These are phyloP conservation scores for Phocides pigmalion DNA, from an alignment of 1,140 invertebrate species.

Conservation along the genomic window DNA sequence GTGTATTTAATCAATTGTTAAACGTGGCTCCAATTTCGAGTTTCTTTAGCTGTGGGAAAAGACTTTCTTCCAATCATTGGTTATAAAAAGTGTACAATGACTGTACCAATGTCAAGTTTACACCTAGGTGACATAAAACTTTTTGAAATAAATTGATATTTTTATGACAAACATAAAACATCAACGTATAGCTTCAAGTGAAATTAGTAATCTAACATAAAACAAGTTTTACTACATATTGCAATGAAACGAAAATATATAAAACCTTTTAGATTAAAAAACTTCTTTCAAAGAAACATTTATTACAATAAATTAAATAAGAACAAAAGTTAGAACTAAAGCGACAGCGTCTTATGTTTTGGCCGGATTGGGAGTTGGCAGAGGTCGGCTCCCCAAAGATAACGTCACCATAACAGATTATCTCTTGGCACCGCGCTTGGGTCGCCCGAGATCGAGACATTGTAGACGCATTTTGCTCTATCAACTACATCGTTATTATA, in stretches of 20 bases:
- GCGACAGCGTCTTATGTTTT: slow-evolving; percentile 25
- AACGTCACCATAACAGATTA: slow-evolving; percentile 34
- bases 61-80: too few relatives aligned
- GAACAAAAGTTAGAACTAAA: slow-evolving; percentile 21
- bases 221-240: not conserved
- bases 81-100: too few relatives aligned
- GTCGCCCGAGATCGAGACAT: slow-evolving; percentile 22
- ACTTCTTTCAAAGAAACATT: not conserved
- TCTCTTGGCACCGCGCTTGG: slow-evolving; percentile 25
- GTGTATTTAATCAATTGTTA: too few relatives aligned
- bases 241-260: not conserved
- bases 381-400: slow-evolving; percentile 23
- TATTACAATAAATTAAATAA: slow-evolving; percentile 26
- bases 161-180: too few relatives aligned
- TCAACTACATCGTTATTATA: not conserved
- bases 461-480: slow-evolving; percentile 13
- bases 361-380: slow-evolving; percentile 33
- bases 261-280: not conserved
- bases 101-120: too few relatives aligned
- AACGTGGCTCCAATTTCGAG: too few relatives aligned
- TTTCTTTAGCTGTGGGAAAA: too few relatives aligned
- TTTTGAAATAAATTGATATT: too few relatives aligned
- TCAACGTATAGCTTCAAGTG: too few relatives aligned
- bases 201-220: too few relatives aligned
- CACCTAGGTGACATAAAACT: too few relatives aligned